Evolutionary conservation across 2,888 invertebrate species (phyloP), one percentile per base, ranked within the genome.

Genomic region (Leuctra nigra): DNA sequence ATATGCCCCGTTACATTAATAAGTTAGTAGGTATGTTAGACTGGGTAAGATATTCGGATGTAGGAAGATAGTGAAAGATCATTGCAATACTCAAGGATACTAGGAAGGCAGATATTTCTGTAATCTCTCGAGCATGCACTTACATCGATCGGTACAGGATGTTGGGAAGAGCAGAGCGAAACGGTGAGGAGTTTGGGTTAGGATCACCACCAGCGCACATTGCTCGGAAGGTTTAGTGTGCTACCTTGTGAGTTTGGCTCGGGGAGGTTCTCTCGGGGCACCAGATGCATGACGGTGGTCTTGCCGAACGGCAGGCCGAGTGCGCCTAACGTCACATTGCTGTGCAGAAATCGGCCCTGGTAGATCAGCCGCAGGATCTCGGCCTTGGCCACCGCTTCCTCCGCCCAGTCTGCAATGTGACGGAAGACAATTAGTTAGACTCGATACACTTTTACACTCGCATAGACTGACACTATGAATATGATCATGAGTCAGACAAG

Each of bases 201-300:
- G n/a, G n/a, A n/a, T 47, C 25, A 57, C 36, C 36, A 38, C 25
- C 22, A 23, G 25, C 20, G 66, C 64, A 66, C 65, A 59, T 69
- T 44, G 23, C 20, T 13, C 2, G 44, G 44, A 20, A 44, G 20
- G 44, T 44, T 23, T 22, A 23, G 44, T 20, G 44, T 35, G 60
- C 69, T 75, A 92, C 92, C 92, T 83, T 92, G 92, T 68, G 92
- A 93, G 80, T 97, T 98, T 69, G 98, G 98, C 80, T 98, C 98
- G 69, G 98, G 98, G 75, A 99, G 81, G 76, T 95, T 97, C 78
- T 99, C 99, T 77, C 98, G 84, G 67, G 98, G 96, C 74, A 99
- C 98, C 70, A 99, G 86, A 80, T 99, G 99, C 98, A 99, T 99
- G 73, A 99, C 98, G 72, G 97, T 96, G 70, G 97, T 98, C 77